phyloP scores from a whole-genome alignment of 2,888 invertebrate species.

The Stegophylla sp. region DNA sequence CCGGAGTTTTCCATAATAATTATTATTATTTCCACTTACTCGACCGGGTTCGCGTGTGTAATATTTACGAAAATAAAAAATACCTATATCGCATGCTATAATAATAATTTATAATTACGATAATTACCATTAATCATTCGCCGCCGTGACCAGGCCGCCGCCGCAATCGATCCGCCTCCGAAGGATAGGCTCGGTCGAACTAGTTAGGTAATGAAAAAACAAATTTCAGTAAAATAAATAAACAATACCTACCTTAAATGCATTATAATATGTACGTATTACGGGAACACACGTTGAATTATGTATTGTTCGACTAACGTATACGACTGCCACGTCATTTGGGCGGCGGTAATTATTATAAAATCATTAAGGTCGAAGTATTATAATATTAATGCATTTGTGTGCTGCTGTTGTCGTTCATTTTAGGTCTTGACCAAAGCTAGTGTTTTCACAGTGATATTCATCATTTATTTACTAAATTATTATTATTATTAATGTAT shows the following conservation, averaged over 20 bases:
- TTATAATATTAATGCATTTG: too few species aligned
- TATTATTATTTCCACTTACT: constrained; percentile 7
- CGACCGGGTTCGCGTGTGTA: constrained; percentile 28
- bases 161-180: background rate
- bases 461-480: too few species aligned
- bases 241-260: too few species aligned
- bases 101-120: constrained; percentile 30
- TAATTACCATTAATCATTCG: constrained; percentile 50
- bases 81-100: background rate
- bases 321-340: background rate
- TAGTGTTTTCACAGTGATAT: too few species aligned
- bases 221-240: constrained; percentile 10
- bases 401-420: too few species aligned
- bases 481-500: too few species aligned
- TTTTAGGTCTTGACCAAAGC: too few species aligned
- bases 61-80: background rate
- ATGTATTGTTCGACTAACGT: constrained; percentile 7
- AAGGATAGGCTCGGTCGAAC: background rate
- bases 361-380: too few species aligned
- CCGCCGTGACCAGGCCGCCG: background rate
- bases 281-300: background rate
- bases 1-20: background rate
- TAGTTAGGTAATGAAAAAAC: background rate
- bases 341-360: background rate
- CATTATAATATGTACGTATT: background rate